A percentile compares a stretch with the other conserved stretches of the same genome.
phyloP scores from a whole-genome alignment of 2,888 invertebrate species.

The Caenorhabditis parvicauda region DNA sequence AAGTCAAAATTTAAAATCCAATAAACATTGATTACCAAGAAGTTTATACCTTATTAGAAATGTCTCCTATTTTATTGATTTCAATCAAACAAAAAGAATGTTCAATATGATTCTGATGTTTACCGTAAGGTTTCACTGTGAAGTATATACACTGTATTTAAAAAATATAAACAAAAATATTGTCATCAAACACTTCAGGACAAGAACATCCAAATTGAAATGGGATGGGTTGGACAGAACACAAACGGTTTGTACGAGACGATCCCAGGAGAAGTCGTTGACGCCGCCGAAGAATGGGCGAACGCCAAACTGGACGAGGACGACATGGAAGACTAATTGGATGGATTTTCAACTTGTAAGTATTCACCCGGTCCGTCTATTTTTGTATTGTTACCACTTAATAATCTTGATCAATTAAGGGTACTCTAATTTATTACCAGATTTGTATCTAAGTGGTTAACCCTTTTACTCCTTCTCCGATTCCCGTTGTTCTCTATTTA shows the following conservation, averaged over 20 bases:
- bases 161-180: neutral
- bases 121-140: too few species aligned
- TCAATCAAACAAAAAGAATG: too few species aligned
- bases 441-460: constrained; percentile 7
- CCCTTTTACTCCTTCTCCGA: constrained; percentile 9
- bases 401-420: neutral
- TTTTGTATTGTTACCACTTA: constrained; percentile 13
- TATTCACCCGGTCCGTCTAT: neutral
- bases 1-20: too few species aligned
- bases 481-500: constrained; percentile 11
- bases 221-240: constrained; percentile 61
- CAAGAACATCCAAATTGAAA: constrained; percentile 59
- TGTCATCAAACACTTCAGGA: constrained; percentile 42
- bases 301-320: constrained; percentile 56
- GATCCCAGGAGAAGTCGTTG: constrained; percentile 43
- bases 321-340: constrained; percentile 51
- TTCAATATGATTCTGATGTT: too few species aligned
- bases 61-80: too few species aligned
- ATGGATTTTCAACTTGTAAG: constrained; percentile 4
- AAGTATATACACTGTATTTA: neutral
- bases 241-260: constrained; percentile 55
- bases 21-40: too few species aligned
- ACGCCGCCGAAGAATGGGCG: constrained; percentile 57
- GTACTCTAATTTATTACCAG: neutral
- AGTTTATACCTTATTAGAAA: too few species aligned